Base-by-base conservation (phyloP, 2,797 vertebrate species). In the Naso thynnoides region DNA sequence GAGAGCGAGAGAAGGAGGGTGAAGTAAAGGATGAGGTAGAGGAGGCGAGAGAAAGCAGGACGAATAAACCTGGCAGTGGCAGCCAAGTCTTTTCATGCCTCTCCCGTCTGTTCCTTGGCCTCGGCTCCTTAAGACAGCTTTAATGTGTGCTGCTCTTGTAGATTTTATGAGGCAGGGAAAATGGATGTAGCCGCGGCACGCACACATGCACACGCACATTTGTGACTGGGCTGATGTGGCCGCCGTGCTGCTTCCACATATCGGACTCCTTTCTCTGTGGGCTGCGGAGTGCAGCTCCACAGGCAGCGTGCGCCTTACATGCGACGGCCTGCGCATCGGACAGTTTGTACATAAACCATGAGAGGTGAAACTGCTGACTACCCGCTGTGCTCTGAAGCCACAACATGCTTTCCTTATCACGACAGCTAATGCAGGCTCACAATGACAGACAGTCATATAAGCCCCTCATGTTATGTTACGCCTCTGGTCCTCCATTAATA, bases 101-200 rank as follows among this genome's bases (percentile, higher is more conserved):
- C 60, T 73, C 23, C 72, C 62, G 68, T 59, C 72, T 84, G 65
- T 84, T 89, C 71, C 73, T 84, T 73, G 65, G 80, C 81, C 70
- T 61, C 39, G 24, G 54, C 83, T 88, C 55, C 47, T 70, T 72
- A 74, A 75, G 88, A 83, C 79, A 84, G 81, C 79, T 86, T 88
- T 85, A 88, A 92, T 90, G 78, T 72, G 73, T 86, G 78, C 82
- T 85, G 78, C 83, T 90, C 82, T 86, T 89, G 85, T 79, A 84
- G 76, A 88, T 87, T 91, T 90, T 83, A 91, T 89, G 82, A 91
- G 73, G 79, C 70, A 79, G 57, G 77, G 84, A 88, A 86, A 90
- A 84, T 55, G 76, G 78, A 84, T 86, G 76, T 68, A 61, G 81
- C 76, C 54, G 38, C 69, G 72, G 66, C 69, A 60, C 63, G 70